Percentiles rank a stretch among this genome's conserved stretches.
Conservation (phyloP, 35 echinoderm and acorn worm genomes). For the Patiria miniata region DNA sequence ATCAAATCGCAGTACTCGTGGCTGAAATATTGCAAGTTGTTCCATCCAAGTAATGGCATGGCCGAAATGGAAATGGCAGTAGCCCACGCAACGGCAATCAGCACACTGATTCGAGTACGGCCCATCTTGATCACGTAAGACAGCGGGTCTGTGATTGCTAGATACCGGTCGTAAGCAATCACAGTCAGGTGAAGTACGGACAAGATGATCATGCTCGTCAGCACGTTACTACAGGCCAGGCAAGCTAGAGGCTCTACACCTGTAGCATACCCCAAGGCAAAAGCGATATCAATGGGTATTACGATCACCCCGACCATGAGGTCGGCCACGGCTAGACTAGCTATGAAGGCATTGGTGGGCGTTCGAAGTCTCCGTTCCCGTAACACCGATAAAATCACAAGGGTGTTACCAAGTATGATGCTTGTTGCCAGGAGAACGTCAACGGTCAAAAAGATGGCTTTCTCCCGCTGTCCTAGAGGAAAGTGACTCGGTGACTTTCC, state of each 20-base stretch:
- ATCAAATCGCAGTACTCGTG: constrained; percentile 29
- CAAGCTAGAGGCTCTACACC: constrained; percentile 28
- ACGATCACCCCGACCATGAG: constrained; percentile 35
- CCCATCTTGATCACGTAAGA: constrained; percentile 38
- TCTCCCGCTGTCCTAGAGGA: no score
- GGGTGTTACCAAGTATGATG: constrained; percentile 37
- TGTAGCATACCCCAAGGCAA: constrained; percentile 31
- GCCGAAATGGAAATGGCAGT: constrained; percentile 1
- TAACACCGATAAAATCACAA: constrained; percentile 39
- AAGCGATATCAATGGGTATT: constrained; percentile 44
- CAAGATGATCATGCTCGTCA: constrained; percentile 21
- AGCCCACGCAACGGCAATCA: constrained; percentile 41
- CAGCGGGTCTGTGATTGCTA: constrained; percentile 53
- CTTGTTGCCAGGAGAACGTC: constrained; percentile 13
- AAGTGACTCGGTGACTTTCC: no score
- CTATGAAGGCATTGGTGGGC: constrained; percentile 56
- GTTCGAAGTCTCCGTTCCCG: constrained; percentile 40
- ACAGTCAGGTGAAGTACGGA: constrained; percentile 47
- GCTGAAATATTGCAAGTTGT: constrained; percentile 26
- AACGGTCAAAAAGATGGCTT: background rate
- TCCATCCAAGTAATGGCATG: constrained; percentile 36
- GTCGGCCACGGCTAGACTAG: constrained; percentile 54
- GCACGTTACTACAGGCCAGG: constrained; percentile 31
- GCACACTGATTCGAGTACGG: background rate
- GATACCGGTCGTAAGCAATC: constrained; percentile 62